Evolutionary conservation across 2,888 invertebrate genomes (phyloP), one percentile per base, ranked within the genome.

Genomic region (Epinotia nisella): DNA sequence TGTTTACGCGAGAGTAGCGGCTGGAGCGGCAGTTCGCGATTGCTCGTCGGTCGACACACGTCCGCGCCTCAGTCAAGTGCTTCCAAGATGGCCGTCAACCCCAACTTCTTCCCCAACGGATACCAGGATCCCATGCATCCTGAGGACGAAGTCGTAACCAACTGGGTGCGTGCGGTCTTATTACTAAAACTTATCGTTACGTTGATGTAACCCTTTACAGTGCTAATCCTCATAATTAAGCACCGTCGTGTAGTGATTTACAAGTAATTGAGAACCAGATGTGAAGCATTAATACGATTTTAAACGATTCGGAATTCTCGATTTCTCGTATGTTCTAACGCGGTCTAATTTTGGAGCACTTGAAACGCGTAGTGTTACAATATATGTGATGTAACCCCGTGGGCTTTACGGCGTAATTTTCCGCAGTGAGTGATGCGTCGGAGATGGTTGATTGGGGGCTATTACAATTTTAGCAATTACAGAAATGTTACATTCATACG

Each of bases 101-200:
- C 86, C 66, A 93, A 93, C 82, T 93, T 93, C 89, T 93, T 93
- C 89, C 93, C 93, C 85, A 93, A 93, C 82, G 93, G 93, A 72
- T 93, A 93, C 87, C 93, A 93, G 87, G 93, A 93, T 81, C 88
- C 92, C 78, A 91, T 89, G 89, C 93, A 93, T 84, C 93, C 89
- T 76, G 95, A 95, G 76, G 95, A 95, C 77, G 95, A 95, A 86
- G 92, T 92, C 74, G 95, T 94, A 82, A 89, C 91, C 81, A 94
- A 94, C 83, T 95, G 95, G 95, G 95, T 95, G 94, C 90, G 94
- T 94, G 84, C 81, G 74, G 77, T 79, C 78, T 76, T 59, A 66
- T 35, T 62, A 58, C 39, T 17, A 56, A 62, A 62, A 53, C 56
- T 51, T 60, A 61, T 58, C 60, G 53, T 24, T 24, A 49, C 19